A percentile compares a stretch with the other conserved stretches of the same genome.
Evolutionary conservation across 2,888 invertebrate genomes (phyloP).

Genomic region (Clanis bilineata): DNA sequence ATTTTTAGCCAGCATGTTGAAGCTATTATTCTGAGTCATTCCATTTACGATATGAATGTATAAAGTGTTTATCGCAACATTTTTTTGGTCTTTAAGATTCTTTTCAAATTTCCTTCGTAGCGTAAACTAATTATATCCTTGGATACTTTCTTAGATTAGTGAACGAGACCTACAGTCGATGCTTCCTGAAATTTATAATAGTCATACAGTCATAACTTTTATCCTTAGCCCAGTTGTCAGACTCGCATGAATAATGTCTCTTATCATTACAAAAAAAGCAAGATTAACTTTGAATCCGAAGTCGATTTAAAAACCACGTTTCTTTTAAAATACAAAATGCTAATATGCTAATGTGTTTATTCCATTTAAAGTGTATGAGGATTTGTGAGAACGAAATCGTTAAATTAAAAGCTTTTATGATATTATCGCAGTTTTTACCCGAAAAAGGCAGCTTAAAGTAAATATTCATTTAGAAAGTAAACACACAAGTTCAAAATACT

Average conservation of each 20-base stretch:
- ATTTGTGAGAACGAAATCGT: neutral
- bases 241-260: neutral
- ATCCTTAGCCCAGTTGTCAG: neutral
- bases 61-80: too few relatives aligned
- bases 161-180: too few relatives aligned
- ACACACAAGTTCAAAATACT: neutral
- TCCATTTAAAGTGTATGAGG: neutral
- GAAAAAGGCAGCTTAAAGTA: neutral
- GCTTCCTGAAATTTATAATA: too few relatives aligned
- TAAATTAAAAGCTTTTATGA: conserved; percentile 3
- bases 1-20: too few relatives aligned
- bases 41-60: too few relatives aligned
- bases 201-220: neutral
- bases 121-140: too few relatives aligned
- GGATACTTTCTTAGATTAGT: too few relatives aligned
- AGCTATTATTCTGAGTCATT: too few relatives aligned
- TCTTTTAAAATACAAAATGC: neutral
- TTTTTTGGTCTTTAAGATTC: too few relatives aligned
- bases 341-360: neutral
- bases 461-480: neutral
- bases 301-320: neutral
- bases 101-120: too few relatives aligned
- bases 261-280: neutral
- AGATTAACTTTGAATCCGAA: neutral
- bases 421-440: neutral